Conservation (phyloP, 2,888 invertebrate genomes). For the Pandemis heparana region DNA sequence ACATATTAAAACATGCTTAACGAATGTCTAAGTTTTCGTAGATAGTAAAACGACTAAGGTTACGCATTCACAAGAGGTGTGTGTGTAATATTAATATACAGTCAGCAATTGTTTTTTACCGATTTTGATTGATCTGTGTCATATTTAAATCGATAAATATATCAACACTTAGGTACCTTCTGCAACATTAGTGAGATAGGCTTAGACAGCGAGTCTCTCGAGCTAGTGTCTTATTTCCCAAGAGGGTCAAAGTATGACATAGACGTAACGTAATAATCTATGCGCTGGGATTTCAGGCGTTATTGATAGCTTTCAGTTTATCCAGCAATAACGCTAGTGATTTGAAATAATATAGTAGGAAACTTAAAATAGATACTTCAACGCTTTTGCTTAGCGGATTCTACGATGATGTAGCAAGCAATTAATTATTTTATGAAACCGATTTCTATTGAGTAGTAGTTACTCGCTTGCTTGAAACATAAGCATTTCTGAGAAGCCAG, state of each 20-base stretch:
- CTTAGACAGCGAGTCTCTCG: constrained; percentile 18
- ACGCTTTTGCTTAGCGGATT: background rate
- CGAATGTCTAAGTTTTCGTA: too few species aligned
- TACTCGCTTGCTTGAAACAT: too few species aligned
- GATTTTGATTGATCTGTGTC: background rate
- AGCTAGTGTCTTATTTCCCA: constrained; percentile 29
- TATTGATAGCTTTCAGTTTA: constrained; percentile 19
- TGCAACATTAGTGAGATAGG: constrained; percentile 43
- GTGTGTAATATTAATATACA: too few species aligned
- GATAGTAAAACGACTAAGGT: too few species aligned
- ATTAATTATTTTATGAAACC: too few species aligned
- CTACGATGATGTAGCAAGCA: too few species aligned
- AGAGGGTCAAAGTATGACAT: constrained; percentile 32
- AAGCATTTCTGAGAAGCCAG: too few species aligned
- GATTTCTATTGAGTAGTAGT: too few species aligned
- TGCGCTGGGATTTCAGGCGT: constrained; percentile 19
- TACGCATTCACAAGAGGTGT: too few species aligned
- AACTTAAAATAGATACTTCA: too few species aligned
- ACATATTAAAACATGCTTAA: background rate
- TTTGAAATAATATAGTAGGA: background rate
- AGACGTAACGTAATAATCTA: constrained; percentile 28
- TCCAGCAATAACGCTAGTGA: background rate
- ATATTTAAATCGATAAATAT: background rate
- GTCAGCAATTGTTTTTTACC: background rate
- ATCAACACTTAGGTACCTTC: background rate